These are phyloP conservation scores for Diadegma fenestrale DNA, from an alignment of 2,888 invertebrate genomes.

Conservation along the genomic window DNA sequence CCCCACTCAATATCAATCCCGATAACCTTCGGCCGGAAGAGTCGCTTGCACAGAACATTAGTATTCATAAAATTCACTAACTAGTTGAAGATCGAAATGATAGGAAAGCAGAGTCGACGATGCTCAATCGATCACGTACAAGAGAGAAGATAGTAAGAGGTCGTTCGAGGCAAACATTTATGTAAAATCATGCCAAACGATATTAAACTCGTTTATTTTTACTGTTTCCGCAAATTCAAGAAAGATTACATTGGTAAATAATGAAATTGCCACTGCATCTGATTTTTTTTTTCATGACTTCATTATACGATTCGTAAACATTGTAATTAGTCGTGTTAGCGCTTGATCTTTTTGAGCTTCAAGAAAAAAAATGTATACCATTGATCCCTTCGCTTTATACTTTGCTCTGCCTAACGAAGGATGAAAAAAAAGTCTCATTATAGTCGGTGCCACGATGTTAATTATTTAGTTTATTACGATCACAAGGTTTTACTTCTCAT, in stretches of 20 bases:
- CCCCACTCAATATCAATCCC: background rate
- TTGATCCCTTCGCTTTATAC: too few relatives aligned
- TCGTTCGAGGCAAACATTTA: background rate
- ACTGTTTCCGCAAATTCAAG: background rate
- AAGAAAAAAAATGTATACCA: too few relatives aligned
- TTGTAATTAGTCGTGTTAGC: too few relatives aligned
- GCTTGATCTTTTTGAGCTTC: too few relatives aligned
- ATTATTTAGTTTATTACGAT: too few relatives aligned
- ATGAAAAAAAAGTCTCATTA: too few relatives aligned
- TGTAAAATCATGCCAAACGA: background rate
- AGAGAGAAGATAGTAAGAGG: background rate
- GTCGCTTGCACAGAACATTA: background rate
- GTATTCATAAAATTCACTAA: background rate
- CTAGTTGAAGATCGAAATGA: background rate
- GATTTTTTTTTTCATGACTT: too few relatives aligned
- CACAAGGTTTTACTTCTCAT: too few relatives aligned
- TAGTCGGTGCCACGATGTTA: too few relatives aligned
- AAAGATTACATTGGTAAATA: background rate
- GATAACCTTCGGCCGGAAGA: conserved; percentile 11
- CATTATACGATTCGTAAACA: too few relatives aligned
- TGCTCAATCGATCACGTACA: background rate
- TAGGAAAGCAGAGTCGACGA: background rate
- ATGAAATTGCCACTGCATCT: too few relatives aligned
- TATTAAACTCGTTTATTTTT: background rate
- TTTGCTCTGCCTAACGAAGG: too few relatives aligned